Evolutionary conservation across 2,888 invertebrate genomes (phyloP), one percentile per base, ranked within the genome.

Genomic region (Danaus chrysippus): DNA sequence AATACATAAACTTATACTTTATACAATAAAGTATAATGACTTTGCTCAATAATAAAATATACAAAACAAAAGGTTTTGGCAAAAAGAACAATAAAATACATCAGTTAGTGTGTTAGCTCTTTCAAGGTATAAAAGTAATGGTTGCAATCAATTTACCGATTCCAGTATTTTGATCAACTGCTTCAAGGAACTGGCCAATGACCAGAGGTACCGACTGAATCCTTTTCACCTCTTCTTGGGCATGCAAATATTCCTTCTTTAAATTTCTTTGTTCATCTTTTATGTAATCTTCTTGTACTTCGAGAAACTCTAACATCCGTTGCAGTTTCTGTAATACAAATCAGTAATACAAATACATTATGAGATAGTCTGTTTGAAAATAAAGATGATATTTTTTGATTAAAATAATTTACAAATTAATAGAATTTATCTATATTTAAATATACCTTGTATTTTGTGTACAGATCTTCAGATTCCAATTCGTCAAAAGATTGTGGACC

Each of bases 171-270:
- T 98, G 99, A 87, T 99, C 99, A 44, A 99, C 99, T 65, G 99
- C 99, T 91, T 99, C 99, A 71, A 99, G 92, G 85, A 99, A 99
- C 86, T 99, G 99, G 1, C 99, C 99, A 81, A 99, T 99, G 0
- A 99, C 99, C 59, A 99, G 92, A 1, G 99, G 99, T 19, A 99
- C 99, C 67, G 99, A 99, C 82, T 99, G 99, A 77, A 99, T 99
- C 53, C 99, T 94, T 83, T 99, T 99, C 0, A 99, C 99, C 91
- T 98, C 97, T 79, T 97, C 97, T 79, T 99, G 99, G 0, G 99
- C 99, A 87, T 99, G 99, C 1, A 99, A 92, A 85, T 99, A 98
- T 84, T 99, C 99, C 76, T 99, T 99, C 83, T 99, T 99, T 61
- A 99, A 91, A 86, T 99, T 99, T 61, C 99, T 94, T 82, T 99